These are phyloP conservation scores for Xyliphius kryptos DNA, from an alignment of 2,113 vertebrate species.

Conservation along the genomic window DNA sequence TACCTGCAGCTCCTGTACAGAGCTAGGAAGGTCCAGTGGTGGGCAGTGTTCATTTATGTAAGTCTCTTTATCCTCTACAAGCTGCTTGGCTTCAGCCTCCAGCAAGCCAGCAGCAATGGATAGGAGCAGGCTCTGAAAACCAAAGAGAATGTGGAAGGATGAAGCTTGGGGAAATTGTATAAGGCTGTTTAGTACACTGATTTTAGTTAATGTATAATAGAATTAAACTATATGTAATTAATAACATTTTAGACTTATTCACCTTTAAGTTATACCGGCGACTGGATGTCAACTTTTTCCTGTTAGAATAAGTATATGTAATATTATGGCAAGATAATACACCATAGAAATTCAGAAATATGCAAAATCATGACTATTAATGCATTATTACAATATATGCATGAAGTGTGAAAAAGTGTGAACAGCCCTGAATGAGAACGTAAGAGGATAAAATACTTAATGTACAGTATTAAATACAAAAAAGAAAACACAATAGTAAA, in stretches of 20 bases:
- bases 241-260: too few species aligned
- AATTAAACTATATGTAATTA: too few species aligned
- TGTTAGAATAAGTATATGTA: constrained; percentile 50
- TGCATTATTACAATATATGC: too few species aligned
- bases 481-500: too few species aligned
- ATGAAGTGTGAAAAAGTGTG: too few species aligned
- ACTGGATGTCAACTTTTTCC: constrained; percentile 73
- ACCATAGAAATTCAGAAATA: too few species aligned
- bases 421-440: too few species aligned
- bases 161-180: not conserved
- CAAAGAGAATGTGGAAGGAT: not conserved
- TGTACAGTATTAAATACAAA: too few species aligned
- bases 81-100: constrained; percentile 70
- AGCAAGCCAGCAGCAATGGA: constrained; percentile 75
- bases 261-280: constrained; percentile 82
- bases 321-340: too few species aligned
- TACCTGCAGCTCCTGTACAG: constrained; percentile 77
- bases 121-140: constrained; percentile 81
- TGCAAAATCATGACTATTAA: too few species aligned
- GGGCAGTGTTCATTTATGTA: constrained; percentile 76
- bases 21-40: constrained; percentile 59
- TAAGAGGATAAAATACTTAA: too few species aligned
- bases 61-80: constrained; percentile 63
- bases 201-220: too few species aligned
- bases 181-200: not conserved